These are phyloP conservation scores for Synanthedon myopaeformis DNA, from an alignment of 2,888 invertebrate species.

Conservation along the genomic window DNA sequence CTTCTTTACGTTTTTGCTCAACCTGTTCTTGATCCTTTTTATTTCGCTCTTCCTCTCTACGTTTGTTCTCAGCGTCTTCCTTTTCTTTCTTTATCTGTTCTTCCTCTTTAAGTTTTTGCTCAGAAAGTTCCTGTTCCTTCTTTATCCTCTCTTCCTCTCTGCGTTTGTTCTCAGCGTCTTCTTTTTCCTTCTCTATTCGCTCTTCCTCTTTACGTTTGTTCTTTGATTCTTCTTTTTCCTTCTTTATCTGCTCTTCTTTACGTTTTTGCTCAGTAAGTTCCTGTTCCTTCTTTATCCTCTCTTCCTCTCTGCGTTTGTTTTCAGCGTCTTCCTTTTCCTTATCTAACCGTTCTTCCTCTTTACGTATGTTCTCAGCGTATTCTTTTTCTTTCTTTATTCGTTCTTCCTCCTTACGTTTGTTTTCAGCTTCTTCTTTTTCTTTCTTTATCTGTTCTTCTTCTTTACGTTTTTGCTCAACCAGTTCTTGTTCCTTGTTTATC, in stretches of 20 bases:
- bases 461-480: too few species aligned
- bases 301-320: constrained; percentile 1
- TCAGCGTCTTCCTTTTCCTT: constrained; percentile 9
- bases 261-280: constrained; percentile 1
- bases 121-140: constrained; percentile 12
- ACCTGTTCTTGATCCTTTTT: constrained; percentile 9
- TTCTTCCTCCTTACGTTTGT: background rate
- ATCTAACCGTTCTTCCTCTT: constrained; percentile 4
- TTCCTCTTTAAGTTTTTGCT: constrained; percentile 1
- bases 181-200: constrained; percentile 4
- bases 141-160: background rate
- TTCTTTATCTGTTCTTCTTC: constrained; percentile 3
- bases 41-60: constrained; percentile 8
- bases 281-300: constrained; percentile 8
- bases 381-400: background rate
- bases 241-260: constrained; percentile 2
- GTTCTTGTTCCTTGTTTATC: too few species aligned
- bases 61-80: constrained; percentile 10
- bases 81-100: constrained; percentile 1
- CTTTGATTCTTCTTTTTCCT: constrained; percentile 9
- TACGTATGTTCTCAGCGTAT: background rate
- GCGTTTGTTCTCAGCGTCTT: constrained; percentile 3
- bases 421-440: constrained; percentile 4
- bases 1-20: constrained; percentile 3
- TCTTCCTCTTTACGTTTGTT: background rate